These are phyloP conservation scores for Tillus elongatus DNA, from an alignment of 2,888 invertebrate genomes.

Conservation along the genomic window DNA sequence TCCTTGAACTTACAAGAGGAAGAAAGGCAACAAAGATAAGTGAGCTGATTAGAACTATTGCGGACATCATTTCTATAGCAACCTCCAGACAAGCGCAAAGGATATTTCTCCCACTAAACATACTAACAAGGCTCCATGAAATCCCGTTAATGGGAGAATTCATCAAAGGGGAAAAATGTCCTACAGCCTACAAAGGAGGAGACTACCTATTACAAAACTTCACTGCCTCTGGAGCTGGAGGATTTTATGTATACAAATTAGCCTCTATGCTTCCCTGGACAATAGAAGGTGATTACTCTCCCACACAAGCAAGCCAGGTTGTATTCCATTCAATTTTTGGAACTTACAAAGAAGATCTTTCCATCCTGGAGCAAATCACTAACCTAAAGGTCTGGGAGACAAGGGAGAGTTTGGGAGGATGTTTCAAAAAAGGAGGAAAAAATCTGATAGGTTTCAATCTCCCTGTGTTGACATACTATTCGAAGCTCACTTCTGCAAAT, in stretches of 20 bases:
- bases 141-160: no score
- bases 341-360: slow-evolving; percentile 17
- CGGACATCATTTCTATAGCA: slow-evolving; percentile 14
- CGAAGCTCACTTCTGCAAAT: slow-evolving; percentile 7
- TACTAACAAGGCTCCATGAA: background rate
- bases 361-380: slow-evolving; percentile 11
- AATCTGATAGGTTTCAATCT: no score
- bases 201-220: slow-evolving; percentile 6
- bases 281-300: slow-evolving; percentile 11
- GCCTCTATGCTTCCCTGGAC: no score
- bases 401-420: slow-evolving; percentile 11
- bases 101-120: slow-evolving; percentile 14
- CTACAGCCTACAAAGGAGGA: background rate
- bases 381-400: slow-evolving; percentile 10
- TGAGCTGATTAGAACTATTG: slow-evolving; percentile 8
- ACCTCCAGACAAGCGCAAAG: slow-evolving; percentile 15
- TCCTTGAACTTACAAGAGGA: slow-evolving; percentile 14
- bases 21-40: slow-evolving; percentile 13
- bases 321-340: slow-evolving; percentile 15
- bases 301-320: slow-evolving; percentile 8
- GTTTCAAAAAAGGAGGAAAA: no score
- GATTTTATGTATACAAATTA: slow-evolving; percentile 7
- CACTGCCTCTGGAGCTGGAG: slow-evolving; percentile 11
- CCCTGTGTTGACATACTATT: background rate
- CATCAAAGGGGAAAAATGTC: no score